Evolutionary conservation across 2,888 invertebrate species (phyloP), one percentile per base, ranked within the genome.

Genomic region (Calephelis perditalis): DNA sequence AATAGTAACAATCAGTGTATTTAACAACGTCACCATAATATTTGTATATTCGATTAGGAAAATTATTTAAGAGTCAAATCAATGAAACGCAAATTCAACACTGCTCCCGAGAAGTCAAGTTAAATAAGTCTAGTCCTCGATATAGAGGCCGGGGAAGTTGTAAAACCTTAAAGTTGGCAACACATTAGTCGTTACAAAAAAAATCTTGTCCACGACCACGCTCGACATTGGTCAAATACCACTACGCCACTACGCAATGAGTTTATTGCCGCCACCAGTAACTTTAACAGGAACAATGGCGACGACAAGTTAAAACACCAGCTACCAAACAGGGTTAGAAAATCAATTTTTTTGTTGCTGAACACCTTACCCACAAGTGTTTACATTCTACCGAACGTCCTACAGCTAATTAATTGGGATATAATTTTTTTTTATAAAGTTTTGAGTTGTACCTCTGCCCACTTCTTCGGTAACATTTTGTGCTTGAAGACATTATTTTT

Each of bases 101-200:
- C 36, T 69, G 69, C 56, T 57, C 63, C 7, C 44, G 69, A n/a
- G 56, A 67, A 0, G 68, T 67, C 26, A 70, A 68, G 56, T 45
- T 58, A 0, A 62, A 69, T 7, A 54, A 15, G 1, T 56, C 54
- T 0, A 64, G 58, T 45, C 9, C 56, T 2, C 61, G 3, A 26
- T 26, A 3, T 26, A 26, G 3, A 26, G 26, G 3, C 26, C 26
- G 26, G 26, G 26, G 26, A 26, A 26, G 26, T 26, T 26, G 26
- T 26, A 26, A 26, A 26, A 26, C 26, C 26, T 3, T 26, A 4
- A 26, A 26, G 26, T 26, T 26, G 26, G 3, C 26, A 26, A 26
- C 26, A 26, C 26, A 26, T 26, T 26, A 26, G 26, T 26, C 26
- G 4, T 3, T 26, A 1, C 26, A 4, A 26, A 26, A 26, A 26